Evolutionary conservation across 1,140 invertebrate species (phyloP).

Genomic region (Brevipalpus yothersi): DNA sequence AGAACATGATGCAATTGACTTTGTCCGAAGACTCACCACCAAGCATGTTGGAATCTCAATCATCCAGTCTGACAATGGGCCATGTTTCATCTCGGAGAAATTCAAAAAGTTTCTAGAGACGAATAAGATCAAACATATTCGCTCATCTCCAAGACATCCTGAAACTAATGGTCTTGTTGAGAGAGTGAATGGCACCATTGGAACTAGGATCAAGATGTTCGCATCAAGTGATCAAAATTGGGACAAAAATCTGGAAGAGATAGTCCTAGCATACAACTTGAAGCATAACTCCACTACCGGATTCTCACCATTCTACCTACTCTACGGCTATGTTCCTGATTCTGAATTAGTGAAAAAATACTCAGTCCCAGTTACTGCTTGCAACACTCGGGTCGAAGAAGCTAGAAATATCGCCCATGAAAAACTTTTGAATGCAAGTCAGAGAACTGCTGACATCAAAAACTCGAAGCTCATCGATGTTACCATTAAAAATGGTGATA

Average conservation of each 20-base stretch:
- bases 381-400: no score
- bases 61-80: not conserved
- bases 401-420: not conserved
- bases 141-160: not conserved
- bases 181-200: not conserved
- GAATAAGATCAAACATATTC: not conserved
- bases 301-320: not conserved
- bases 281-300: not conserved
- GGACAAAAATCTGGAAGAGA: not conserved
- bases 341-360: no score
- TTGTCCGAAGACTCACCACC: not conserved
- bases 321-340: no score
- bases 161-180: not conserved
- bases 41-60: not conserved
- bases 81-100: not conserved
- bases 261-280: not conserved
- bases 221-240: not conserved
- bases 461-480: not conserved
- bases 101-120: not conserved
- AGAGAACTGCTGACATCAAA: not conserved
- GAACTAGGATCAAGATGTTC: not conserved
- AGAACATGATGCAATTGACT: not conserved
- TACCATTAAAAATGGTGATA: not conserved
- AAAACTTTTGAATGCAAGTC: not conserved
- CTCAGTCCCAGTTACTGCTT: no score